phyloP scores from a whole-genome alignment of 2,113 vertebrate genomes.

The Solea solea region DNA sequence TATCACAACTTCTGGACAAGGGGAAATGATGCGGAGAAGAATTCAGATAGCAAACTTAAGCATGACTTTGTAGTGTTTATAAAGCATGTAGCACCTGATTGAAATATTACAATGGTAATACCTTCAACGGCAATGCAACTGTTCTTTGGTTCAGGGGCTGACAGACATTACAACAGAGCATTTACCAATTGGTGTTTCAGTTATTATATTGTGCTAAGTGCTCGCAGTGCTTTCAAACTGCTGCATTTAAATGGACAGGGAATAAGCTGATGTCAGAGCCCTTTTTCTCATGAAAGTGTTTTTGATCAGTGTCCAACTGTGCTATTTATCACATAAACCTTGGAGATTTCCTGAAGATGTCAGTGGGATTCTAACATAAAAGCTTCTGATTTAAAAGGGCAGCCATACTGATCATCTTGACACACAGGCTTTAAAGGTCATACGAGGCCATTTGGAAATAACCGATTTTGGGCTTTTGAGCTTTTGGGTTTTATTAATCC shows the following conservation, averaged over 20 bases:
- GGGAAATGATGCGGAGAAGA: constrained; percentile 2
- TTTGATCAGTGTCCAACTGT: constrained; percentile 15
- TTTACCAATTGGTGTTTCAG: constrained; percentile 4
- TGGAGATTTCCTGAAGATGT: constrained; percentile 1
- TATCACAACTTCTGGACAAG: constrained; percentile 7
- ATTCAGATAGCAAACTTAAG: constrained; percentile 1
- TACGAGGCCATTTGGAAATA: not conserved
- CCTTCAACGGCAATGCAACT: not conserved
- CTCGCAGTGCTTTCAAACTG: constrained; percentile 3
- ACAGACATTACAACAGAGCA: not conserved
- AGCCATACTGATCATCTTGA: not conserved
- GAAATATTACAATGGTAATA: not conserved
- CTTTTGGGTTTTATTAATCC: not conserved
- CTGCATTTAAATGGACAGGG: not conserved
- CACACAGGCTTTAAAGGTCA: not conserved
- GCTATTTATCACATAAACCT: constrained; percentile 21
- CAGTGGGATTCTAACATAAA: not conserved
- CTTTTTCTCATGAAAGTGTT: constrained; percentile 9
- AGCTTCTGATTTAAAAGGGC: constrained; percentile 5
- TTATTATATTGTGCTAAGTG: constrained; percentile 33
- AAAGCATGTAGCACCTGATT: not conserved
- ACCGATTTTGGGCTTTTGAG: not conserved
- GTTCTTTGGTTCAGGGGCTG: not conserved
- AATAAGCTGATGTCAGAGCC: constrained; percentile 14
- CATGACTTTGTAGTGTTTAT: not conserved